These are phyloP conservation scores for Stomatorhinus ivindoensis DNA, from an alignment of 2,113 vertebrate species.

Conservation along the genomic window DNA sequence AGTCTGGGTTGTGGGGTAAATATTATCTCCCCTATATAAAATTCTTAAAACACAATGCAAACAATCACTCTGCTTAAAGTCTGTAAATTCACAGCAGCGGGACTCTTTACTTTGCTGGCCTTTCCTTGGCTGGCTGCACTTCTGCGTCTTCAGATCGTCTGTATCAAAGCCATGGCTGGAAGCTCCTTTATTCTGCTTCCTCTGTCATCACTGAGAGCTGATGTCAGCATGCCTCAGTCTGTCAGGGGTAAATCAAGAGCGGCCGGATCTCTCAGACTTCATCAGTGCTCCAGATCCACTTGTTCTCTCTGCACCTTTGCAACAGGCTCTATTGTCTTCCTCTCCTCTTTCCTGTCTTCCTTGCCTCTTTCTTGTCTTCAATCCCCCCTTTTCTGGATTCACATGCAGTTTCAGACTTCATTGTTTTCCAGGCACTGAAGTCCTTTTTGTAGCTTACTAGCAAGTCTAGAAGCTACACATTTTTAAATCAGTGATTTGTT, in stretches of 20 bases:
- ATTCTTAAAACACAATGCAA: slow-evolving; percentile 16
- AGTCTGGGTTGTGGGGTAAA: background rate
- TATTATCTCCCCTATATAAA: background rate
- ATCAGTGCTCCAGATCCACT: slow-evolving; percentile 36
- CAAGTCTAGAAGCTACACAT: background rate
- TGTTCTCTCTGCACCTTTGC: background rate
- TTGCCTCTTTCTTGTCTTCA: slow-evolving; percentile 22
- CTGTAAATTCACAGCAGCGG: slow-evolving; percentile 28
- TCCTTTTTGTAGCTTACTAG: background rate
- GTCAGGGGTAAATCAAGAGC: slow-evolving; percentile 33
- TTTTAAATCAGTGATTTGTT: background rate
- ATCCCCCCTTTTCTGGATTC: slow-evolving; percentile 24
- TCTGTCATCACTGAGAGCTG: slow-evolving; percentile 20
- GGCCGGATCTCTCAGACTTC: slow-evolving; percentile 46
- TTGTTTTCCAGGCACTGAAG: slow-evolving; percentile 18
- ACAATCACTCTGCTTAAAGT: background rate
- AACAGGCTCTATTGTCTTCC: slow-evolving; percentile 16
- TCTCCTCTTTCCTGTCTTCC: slow-evolving; percentile 21
- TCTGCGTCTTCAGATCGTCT: slow-evolving; percentile 18
- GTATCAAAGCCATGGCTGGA: background rate
- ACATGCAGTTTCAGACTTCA: slow-evolving; percentile 17
- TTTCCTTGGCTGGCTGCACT: slow-evolving; percentile 8
- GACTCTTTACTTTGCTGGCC: slow-evolving; percentile 16
- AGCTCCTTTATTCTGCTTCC: slow-evolving; percentile 27
- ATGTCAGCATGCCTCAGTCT: slow-evolving; percentile 31